A percentile compares a stretch with the other conserved stretches of the same genome.
Conservation (phyloP, 2,797 vertebrate genomes). For the Sebastes kiyomatsui region DNA sequence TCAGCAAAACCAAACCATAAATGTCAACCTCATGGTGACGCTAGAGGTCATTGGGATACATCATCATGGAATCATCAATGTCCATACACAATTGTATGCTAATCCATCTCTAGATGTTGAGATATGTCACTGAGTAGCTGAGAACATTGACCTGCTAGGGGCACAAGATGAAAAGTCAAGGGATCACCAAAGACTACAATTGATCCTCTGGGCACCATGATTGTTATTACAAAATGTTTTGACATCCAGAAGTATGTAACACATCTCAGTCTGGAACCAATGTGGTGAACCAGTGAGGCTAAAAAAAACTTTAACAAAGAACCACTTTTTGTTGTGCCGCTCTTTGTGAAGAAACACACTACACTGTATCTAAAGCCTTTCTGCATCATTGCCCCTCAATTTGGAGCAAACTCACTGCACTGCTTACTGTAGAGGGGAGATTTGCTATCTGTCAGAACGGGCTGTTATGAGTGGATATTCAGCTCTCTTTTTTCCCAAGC, state of each 20-base stretch:
- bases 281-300: not conserved
- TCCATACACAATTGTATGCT: not conserved
- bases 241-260: not conserved
- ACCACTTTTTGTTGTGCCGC: not conserved
- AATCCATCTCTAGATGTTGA: not conserved
- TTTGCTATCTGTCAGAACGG: conserved; percentile 14
- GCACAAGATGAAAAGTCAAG: no score
- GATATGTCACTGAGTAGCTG: not conserved
- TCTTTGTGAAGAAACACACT: conserved; percentile 45
- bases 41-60: no score
- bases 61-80: not conserved
- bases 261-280: not conserved
- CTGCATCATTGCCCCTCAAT: conserved; percentile 61
- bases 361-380: conserved; percentile 10
- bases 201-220: not conserved
- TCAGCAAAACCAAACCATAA: not conserved
- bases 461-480: not conserved
- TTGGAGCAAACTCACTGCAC: conserved; percentile 14
- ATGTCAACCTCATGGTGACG: not conserved
- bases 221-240: not conserved
- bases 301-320: not conserved
- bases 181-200: not conserved
- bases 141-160: not conserved
- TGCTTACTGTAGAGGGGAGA: conserved; percentile 19
- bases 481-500: not conserved